These are phyloP conservation scores for Rambutsinella grinnellia DNA, from an alignment of 2,888 invertebrate species.

Conservation along the genomic window DNA sequence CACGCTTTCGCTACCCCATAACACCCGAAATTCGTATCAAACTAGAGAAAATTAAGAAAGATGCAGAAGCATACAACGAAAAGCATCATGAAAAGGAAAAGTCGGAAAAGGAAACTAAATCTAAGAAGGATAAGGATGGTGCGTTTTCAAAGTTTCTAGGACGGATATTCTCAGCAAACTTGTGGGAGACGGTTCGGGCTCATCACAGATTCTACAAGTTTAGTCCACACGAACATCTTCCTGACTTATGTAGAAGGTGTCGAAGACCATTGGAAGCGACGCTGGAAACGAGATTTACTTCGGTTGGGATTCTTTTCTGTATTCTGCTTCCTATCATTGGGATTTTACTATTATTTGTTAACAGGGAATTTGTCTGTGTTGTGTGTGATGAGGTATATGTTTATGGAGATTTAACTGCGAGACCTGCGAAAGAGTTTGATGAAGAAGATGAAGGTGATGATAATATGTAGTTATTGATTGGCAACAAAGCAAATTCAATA, in stretches of 20 bases:
- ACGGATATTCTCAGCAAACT: slow-evolving; percentile 6
- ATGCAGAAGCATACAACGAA: background rate
- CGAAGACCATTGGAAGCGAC: slow-evolving; percentile 29
- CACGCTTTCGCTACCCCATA: slow-evolving; percentile 5
- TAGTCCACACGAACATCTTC: slow-evolving; percentile 30
- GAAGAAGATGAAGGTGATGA: slow-evolving; percentile 7
- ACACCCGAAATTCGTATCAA: slow-evolving; percentile 35
- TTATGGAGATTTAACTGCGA: slow-evolving; percentile 40
- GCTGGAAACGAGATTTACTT: slow-evolving; percentile 28
- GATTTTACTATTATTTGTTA: slow-evolving; percentile 23
- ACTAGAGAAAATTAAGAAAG: slow-evolving; percentile 27
- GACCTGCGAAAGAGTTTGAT: slow-evolving; percentile 11
- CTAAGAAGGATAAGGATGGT: no score
- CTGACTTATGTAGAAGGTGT: slow-evolving; percentile 31
- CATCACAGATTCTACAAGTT: slow-evolving; percentile 38
- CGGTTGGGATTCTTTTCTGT: slow-evolving; percentile 30
- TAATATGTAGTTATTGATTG: no score
- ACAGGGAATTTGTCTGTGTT: slow-evolving; percentile 42
- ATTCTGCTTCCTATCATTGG: slow-evolving; percentile 43
- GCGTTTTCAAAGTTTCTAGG: slow-evolving; percentile 1
- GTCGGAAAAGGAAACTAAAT: background rate
- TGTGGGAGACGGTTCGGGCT: no score
- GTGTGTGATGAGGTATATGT: slow-evolving; percentile 44
- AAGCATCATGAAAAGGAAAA: background rate
- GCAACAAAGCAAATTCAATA: no score